Conservation (phyloP, 2,888 invertebrate species). For the Cryptosula pallasiana region DNA sequence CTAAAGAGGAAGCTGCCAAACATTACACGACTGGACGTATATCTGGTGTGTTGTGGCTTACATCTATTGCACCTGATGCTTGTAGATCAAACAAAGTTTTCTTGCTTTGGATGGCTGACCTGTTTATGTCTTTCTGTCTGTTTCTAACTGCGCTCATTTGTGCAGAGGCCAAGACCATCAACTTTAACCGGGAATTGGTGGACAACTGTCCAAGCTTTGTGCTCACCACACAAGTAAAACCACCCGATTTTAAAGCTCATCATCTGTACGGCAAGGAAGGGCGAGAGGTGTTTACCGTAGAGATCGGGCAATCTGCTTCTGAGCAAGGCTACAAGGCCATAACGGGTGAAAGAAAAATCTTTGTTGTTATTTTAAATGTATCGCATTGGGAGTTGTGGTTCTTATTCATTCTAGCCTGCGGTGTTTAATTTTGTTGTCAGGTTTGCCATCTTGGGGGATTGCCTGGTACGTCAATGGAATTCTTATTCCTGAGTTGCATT, state of each 20-base stretch:
- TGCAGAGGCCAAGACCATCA: neutral
- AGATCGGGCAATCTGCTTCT: conserved; percentile 10
- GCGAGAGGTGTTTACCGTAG: neutral
- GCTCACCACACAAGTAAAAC: neutral
- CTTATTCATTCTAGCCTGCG: too few relatives aligned
- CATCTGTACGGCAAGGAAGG: conserved; percentile 21
- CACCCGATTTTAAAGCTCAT: conserved; percentile 9
- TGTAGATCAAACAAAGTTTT: neutral
- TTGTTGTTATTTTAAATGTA: too few relatives aligned
- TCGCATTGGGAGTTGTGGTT: too few relatives aligned
- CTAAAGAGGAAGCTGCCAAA: conserved; percentile 55
- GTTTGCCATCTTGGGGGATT: conserved; percentile 58
- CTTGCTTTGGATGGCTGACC: neutral
- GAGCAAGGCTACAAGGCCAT: conserved; percentile 18
- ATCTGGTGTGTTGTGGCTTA: conserved; percentile 1
- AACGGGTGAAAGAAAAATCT: too few relatives aligned
- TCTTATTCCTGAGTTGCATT: conserved; percentile 80
- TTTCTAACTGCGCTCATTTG: neutral
- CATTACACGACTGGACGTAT: conserved; percentile 20
- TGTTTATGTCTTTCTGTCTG: neutral
- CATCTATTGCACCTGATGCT: too few relatives aligned
- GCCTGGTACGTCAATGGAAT: conserved; percentile 89
- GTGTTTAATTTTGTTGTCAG: too few relatives aligned
- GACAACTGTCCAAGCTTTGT: conserved; percentile 11
- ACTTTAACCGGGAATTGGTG: neutral